Evolutionary conservation across 2,888 invertebrate genomes (phyloP), one percentile per base, ranked within the genome.

Genomic region (Agrypnus murinus): DNA sequence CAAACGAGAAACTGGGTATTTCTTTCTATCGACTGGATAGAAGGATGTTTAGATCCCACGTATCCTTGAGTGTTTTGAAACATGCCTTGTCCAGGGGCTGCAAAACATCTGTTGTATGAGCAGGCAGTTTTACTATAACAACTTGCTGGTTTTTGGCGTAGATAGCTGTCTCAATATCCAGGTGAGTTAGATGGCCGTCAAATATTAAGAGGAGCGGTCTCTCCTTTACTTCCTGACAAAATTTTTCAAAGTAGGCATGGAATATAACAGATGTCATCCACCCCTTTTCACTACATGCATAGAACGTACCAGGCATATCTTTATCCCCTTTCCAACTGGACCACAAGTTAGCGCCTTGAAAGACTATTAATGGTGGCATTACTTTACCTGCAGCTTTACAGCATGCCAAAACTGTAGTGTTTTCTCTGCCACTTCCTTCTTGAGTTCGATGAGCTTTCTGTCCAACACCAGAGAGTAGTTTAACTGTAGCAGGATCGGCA

Each of bases 361-460:
- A 69, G 14, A 72, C 59, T 32, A 69, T 59, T 53, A 72, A 58
- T 1, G 76, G 75, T 48, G 77, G 76, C n/a, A 77, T 64, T 62
- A 67, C 69, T 31, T 32, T 12, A 36, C 76, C 76, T 14, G 45
- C 50, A 9, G 76, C 77, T 40, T 71, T 72, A 43, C 72, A 66
- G 60, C 72, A 75, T 6, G 72, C 76, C 59, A 77, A 45, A 0
- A 77, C 74, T 10, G 75, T 75, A 12, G 65, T 77, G 17, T 75
- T 75, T 46, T 77, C 71, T 58, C 73, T 71, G 8, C 73, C 78
- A 14, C 65, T 58, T 3, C 75, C 75, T 55, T 63, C 45, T n/a
- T 72, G 71, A 40, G 57, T 71, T 57, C 78, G 31, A 14, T 76
- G 73, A 15, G 72, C 73, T 59, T 75, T 74, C 40, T 74, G 72